Conservation (phyloP, 1,140 invertebrate genomes). For the Microplitis demolitor region DNA sequence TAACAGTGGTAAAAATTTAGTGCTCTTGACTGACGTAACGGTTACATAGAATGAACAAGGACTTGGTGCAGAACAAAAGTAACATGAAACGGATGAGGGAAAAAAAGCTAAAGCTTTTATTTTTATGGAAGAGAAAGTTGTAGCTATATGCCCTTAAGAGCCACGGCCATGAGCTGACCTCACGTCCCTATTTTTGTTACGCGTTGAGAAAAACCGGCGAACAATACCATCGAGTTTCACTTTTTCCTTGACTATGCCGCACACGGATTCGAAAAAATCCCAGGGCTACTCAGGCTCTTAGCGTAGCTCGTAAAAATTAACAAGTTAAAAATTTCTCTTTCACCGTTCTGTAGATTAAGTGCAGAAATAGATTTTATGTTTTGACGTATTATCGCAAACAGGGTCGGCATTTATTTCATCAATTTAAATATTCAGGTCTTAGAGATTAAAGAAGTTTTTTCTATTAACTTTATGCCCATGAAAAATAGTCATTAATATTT, state of each 20-base stretch:
- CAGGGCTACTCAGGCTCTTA: background rate
- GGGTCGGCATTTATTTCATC: too few species aligned
- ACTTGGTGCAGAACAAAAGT: slow-evolving; percentile 15
- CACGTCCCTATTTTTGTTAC: slow-evolving; percentile 46
- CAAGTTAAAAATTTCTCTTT: background rate
- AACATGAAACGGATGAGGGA: slow-evolving; percentile 5
- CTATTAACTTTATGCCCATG: too few species aligned
- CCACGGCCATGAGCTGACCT: slow-evolving; percentile 39
- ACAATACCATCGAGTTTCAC: slow-evolving; percentile 53
- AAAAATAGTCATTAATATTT: too few species aligned
- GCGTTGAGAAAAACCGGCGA: slow-evolving; percentile 46
- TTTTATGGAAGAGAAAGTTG: slow-evolving; percentile 60
- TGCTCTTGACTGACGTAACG: slow-evolving; percentile 54
- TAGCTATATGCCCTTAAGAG: slow-evolving; percentile 38
- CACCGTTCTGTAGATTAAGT: too few species aligned
- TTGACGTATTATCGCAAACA: too few species aligned
- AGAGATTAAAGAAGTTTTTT: too few species aligned
- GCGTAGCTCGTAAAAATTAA: slow-evolving; percentile 9
- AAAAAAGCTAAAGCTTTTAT: slow-evolving; percentile 45
- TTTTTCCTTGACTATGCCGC: slow-evolving; percentile 37
- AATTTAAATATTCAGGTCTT: too few species aligned
- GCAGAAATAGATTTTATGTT: too few species aligned
- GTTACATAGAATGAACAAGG: slow-evolving; percentile 12
- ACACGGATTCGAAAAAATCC: slow-evolving; percentile 3
- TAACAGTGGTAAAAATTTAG: slow-evolving; percentile 44